Evolutionary conservation across 2,797 vertebrate genomes (phyloP), one percentile per base, ranked within the genome.

Genomic region (Leuciscus waleckii): DNA sequence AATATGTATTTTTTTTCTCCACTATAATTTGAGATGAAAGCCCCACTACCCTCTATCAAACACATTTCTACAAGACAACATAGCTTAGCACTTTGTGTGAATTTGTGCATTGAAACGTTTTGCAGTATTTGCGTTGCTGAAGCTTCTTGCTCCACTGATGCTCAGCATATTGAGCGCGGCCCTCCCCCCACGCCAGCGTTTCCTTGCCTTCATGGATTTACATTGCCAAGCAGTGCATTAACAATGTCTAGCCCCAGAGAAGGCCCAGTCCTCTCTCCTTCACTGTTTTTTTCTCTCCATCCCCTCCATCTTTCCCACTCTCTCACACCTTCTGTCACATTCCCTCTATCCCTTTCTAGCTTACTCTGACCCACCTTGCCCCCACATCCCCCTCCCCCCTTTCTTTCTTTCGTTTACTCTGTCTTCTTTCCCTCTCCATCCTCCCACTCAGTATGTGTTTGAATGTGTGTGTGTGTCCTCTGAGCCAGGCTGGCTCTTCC

Each of bases 211-310:
- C 86, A 73, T 88, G 89, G 85, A 82, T 90, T 88, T 79, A 82
- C 86, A 76, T 89, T 93, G 86, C 85, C 89, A 70, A 92, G 89
- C 91, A 85, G 89, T 91, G 89, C 87, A 88, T 89, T 91, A 90
- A 90, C 78, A 89, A 90, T 88, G 82, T 78, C 84, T 78, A 88
- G 89, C 88, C 87, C 85, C 69, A 86, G 89, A 92, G 88, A 91
- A 89, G 88, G 80, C 87, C 70, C 41, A 51, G 29, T 81, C 67
- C 86, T 43, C 35, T 29, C 74, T 76, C 70, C 16, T 56, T 65
- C 39, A 14, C 37, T 32, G 29, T 7, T 56, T 54, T 51, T 21
- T 35, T 49, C 67, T n/a, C 17, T 70, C 26, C 63, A 26, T 79
- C 17, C 56, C 37, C 37, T 84, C 76, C 63, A 49, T 68, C 71